Conservation (phyloP, 2,888 invertebrate species). For the Synanthedon formicaeformis region DNA sequence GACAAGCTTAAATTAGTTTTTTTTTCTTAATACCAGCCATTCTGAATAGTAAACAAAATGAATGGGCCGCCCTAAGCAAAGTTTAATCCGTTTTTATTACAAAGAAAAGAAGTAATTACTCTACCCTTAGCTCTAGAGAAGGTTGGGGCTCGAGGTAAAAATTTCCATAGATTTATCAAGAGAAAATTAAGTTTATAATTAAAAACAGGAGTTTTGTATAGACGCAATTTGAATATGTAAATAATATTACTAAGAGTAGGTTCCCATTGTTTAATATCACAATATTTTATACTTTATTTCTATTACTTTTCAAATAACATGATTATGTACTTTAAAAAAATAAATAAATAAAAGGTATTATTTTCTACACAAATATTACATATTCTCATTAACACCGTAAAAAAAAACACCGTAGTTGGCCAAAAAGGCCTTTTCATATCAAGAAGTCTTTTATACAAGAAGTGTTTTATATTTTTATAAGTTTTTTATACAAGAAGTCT, state of each 20-base stretch:
- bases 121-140: conserved; percentile 65
- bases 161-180: conserved; percentile 72
- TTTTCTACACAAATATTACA: no score
- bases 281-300: not conserved
- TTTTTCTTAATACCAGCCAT: conserved; percentile 52
- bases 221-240: conserved; percentile 67
- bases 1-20: conserved; percentile 56
- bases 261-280: not conserved
- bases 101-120: conserved; percentile 71
- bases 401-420: no score
- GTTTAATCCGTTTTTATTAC: conserved; percentile 72
- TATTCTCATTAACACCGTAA: not conserved
- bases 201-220: conserved; percentile 70
- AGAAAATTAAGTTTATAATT: conserved; percentile 71
- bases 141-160: conserved; percentile 64
- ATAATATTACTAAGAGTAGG: conserved; percentile 17
- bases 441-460: no score
- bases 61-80: conserved; percentile 68
- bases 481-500: no score
- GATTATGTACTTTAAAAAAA: no score
- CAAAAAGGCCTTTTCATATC: no score
- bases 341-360: not conserved
- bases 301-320: not conserved
- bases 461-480: no score
- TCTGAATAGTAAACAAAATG: conserved; percentile 69